Evolutionary conservation across 2,797 vertebrate species (phyloP).

Genomic region (Trachurus trachurus): DNA sequence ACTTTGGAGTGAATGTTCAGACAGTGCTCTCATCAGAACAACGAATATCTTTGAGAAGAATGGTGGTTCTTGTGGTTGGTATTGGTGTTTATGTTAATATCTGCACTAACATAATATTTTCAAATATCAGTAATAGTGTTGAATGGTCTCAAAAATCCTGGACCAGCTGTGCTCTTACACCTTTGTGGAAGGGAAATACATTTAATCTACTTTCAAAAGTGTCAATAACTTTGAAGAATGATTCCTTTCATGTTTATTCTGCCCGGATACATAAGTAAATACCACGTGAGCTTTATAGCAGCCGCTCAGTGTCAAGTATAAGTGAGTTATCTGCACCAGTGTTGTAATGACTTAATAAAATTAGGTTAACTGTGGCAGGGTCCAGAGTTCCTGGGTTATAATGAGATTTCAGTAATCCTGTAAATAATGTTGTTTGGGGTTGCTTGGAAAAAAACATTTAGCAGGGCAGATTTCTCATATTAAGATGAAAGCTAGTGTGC

Average conservation of each 20-base stretch:
- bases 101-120: not conserved
- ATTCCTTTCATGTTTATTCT: not conserved
- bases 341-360: constrained; percentile 32
- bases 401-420: constrained; percentile 38
- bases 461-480: not conserved
- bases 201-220: not conserved
- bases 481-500: not conserved
- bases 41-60: too few species aligned
- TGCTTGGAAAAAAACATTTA: not conserved
- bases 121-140: not conserved
- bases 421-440: constrained; percentile 20
- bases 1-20: too few species aligned
- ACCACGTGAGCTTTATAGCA: constrained; percentile 1
- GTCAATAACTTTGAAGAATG: not conserved
- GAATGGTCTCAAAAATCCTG: not conserved
- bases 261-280: not conserved
- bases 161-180: not conserved
- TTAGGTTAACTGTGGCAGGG: constrained; percentile 9
- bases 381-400: constrained; percentile 1
- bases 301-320: not conserved
- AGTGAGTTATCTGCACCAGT: not conserved
- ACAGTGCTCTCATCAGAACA: too few species aligned
- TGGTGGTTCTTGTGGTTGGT: too few species aligned
- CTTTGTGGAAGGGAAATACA: not conserved
- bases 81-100: too few species aligned